A percentile compares a stretch with the other conserved stretches of the same genome.
Evolutionary conservation across 2,113 vertebrate genomes (phyloP).

Genomic region (Passer domesticus): DNA sequence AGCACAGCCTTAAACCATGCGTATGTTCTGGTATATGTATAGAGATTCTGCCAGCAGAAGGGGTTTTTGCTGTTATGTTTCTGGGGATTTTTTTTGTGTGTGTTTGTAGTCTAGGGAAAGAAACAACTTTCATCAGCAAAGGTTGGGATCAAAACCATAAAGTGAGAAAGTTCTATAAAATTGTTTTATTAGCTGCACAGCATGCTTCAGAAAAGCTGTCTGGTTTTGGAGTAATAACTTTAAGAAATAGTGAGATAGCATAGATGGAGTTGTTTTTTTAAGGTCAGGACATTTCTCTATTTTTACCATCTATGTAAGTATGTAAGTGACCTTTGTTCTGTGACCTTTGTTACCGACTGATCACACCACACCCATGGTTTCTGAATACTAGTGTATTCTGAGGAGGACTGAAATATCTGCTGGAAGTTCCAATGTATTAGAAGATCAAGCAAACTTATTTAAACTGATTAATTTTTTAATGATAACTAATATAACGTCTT

Average conservation of each 20-base stretch:
- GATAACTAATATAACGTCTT: neutral
- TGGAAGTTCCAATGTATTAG: neutral
- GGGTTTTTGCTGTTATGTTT: accelerated
- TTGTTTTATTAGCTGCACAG: neutral
- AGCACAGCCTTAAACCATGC: neutral
- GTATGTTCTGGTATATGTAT: neutral
- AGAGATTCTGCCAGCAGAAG: neutral
- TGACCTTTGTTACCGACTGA: neutral
- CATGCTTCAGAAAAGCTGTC: neutral
- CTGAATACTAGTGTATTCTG: neutral
- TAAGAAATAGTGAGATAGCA: neutral
- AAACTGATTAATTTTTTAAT: neutral
- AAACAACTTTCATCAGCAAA: neutral
- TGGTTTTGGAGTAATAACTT: neutral
- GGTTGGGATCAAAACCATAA: neutral
- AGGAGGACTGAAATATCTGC: neutral
- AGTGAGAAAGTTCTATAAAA: neutral
- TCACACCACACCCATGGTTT: neutral
- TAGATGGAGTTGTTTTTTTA: neutral
- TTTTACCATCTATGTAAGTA: neutral
- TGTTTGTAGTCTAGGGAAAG: neutral
- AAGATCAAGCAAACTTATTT: neutral
- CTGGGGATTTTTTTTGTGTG: neutral
- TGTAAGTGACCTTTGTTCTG: neutral
- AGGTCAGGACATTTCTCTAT: neutral